These are phyloP conservation scores for Pasiphila rectangulata DNA, from an alignment of 2,888 invertebrate species.

Conservation along the genomic window DNA sequence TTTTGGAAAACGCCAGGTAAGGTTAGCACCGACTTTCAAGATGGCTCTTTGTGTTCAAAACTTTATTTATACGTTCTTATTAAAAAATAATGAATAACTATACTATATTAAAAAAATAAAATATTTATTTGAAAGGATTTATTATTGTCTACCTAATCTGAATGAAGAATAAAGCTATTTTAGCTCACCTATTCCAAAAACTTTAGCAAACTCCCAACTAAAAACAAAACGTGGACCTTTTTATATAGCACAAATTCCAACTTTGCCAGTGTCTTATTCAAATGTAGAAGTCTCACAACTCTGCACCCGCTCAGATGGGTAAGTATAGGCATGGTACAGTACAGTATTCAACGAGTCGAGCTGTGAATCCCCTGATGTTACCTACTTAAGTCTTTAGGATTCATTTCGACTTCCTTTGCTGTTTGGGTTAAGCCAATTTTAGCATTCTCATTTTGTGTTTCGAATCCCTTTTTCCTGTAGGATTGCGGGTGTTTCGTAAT, in stretches of 20 bases:
- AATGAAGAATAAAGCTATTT: too few relatives aligned
- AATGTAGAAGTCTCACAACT: constrained; percentile 39
- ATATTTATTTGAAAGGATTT: too few relatives aligned
- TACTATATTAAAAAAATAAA: too few relatives aligned
- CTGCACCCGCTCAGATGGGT: constrained; percentile 35
- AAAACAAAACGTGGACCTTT: too few relatives aligned
- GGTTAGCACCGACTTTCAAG: too few relatives aligned
- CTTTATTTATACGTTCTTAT: too few relatives aligned
- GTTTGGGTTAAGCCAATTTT: constrained; percentile 18
- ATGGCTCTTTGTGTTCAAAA: too few relatives aligned
- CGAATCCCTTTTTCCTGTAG: constrained; percentile 5
- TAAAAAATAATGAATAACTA: too few relatives aligned
- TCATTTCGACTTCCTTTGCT: constrained; percentile 23
- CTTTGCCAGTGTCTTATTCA: constrained; percentile 29
- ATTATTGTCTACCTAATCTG: too few relatives aligned
- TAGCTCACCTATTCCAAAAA: too few relatives aligned
- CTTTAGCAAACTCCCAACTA: too few relatives aligned
- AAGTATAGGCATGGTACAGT: constrained; percentile 8
- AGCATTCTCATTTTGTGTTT: constrained; percentile 3
- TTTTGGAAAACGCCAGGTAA: too few relatives aligned
- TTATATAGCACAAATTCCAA: neutral
- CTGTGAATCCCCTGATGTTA: constrained; percentile 26
- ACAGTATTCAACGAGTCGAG: constrained; percentile 22
- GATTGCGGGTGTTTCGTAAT: neutral
- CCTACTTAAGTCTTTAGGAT: constrained; percentile 29